These are phyloP conservation scores for Maconellicoccus hirsutus DNA, from an alignment of 1,140 invertebrate genomes.

Conservation along the genomic window DNA sequence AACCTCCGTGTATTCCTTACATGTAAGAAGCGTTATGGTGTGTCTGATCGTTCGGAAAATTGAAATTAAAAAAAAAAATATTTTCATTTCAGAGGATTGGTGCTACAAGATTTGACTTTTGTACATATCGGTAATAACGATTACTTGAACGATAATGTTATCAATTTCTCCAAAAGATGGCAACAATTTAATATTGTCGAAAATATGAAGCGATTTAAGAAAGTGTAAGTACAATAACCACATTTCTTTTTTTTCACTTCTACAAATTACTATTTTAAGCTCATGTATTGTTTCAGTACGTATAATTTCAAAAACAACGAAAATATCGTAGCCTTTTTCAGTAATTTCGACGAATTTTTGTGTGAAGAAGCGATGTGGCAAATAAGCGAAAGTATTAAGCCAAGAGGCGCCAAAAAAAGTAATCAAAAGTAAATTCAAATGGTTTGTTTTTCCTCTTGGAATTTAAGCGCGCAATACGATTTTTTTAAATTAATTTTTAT, in stretches of 20 bases:
- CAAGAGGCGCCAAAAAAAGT: conserved; percentile 50
- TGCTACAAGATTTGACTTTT: conserved; percentile 97
- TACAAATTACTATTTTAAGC: too few relatives aligned
- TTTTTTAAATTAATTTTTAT: neutral
- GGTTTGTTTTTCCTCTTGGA: neutral
- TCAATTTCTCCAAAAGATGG: conserved; percentile 97
- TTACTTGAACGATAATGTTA: conserved; percentile 66
- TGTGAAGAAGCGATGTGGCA: conserved; percentile 97
- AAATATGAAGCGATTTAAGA: conserved; percentile 93
- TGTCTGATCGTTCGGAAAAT: neutral
- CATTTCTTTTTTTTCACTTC: neutral
- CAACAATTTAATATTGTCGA: conserved; percentile 96
- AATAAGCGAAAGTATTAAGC: conserved; percentile 91
- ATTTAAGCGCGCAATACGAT: neutral
- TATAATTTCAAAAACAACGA: conserved; percentile 86
- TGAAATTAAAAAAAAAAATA: too few relatives aligned
- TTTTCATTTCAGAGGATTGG: conserved; percentile 74
- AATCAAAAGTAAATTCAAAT: conserved; percentile 2
- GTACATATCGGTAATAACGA: conserved; percentile 95
- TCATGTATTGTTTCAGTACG: conserved; percentile 41
- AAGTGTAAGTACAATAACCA: conserved; percentile 53
- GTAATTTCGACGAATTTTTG: conserved; percentile 90
- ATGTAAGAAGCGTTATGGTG: conserved; percentile 53
- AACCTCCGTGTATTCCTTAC: conserved; percentile 95
- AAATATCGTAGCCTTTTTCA: conserved; percentile 86